Evolutionary conservation across 2,888 invertebrate genomes (phyloP).

Genomic region (Nomada hirtipes): DNA sequence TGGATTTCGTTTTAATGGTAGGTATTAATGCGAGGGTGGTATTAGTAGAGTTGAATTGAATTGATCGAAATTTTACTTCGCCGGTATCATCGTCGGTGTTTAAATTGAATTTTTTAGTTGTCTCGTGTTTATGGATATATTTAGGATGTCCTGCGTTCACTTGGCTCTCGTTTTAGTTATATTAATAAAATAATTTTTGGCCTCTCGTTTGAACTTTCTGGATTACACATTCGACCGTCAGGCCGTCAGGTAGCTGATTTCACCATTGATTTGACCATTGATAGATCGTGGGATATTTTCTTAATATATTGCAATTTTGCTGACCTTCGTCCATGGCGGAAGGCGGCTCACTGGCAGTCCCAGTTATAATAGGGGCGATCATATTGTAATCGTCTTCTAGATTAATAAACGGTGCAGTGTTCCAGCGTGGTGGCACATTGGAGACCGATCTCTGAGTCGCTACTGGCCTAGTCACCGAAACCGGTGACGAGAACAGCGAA

Average conservation of each 20-base stretch:
- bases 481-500: constrained; percentile 91
- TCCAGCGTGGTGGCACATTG: constrained; percentile 90
- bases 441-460: constrained; percentile 87
- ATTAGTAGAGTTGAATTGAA: no score
- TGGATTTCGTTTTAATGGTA: background rate
- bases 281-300: no score
- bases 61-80: no score
- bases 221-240: no score
- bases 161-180: no score
- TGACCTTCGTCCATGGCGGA: constrained; percentile 82
- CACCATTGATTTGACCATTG: no score
- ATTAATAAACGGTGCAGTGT: constrained; percentile 92
- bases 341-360: constrained; percentile 84
- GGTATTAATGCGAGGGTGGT: background rate
- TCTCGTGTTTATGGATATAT: no score
- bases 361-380: constrained; percentile 90
- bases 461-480: constrained; percentile 89
- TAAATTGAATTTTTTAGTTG: no score
- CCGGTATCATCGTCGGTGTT: no score
- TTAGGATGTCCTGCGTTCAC: no score
- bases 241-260: no score
- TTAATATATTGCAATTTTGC: background rate
- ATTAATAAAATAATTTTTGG: no score
- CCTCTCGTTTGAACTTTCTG: background rate
- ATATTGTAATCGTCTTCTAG: constrained; percentile 98